Percentiles rank a stretch among this genome's conserved stretches.
Conservation (phyloP, 2,888 invertebrate genomes). For the Eupelmus urozonus region DNA sequence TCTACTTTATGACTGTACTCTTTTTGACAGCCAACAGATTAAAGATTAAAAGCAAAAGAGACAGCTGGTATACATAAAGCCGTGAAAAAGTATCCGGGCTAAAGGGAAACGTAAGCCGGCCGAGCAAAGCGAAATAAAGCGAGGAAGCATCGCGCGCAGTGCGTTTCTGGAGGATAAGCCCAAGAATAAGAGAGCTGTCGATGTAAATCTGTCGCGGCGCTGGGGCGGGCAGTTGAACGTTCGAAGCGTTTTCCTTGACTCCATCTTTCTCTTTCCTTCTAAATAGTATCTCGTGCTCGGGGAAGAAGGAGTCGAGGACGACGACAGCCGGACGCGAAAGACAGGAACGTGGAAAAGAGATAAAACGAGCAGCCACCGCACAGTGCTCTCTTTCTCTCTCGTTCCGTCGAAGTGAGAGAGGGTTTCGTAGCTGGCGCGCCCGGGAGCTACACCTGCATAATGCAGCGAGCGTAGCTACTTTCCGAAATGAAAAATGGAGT, state of each 20-base stretch:
- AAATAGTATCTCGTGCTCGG: constrained; percentile 36
- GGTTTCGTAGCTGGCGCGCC: constrained; percentile 8
- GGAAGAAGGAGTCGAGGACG: constrained; percentile 22
- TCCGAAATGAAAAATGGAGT: constrained; percentile 71
- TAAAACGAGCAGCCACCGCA: constrained; percentile 9
- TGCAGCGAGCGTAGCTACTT: constrained; percentile 68
- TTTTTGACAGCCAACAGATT: constrained; percentile 3
- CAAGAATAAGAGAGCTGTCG: constrained; percentile 53
- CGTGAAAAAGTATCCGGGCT: background rate
- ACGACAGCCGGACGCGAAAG: constrained; percentile 35
- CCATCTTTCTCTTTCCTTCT: background rate
- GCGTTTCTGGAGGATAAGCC: constrained; percentile 28
- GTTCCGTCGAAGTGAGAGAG: constrained; percentile 17
- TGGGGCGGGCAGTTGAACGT: constrained; percentile 45
- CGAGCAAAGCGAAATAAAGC: too few species aligned
- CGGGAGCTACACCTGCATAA: constrained; percentile 65
- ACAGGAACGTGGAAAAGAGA: constrained; percentile 10
- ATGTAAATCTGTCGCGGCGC: constrained; percentile 56
- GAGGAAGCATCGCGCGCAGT: too few species aligned
- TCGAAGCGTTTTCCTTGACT: constrained; percentile 5
- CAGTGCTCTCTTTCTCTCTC: too few species aligned
- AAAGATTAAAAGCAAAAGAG: background rate
- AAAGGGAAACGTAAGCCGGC: background rate
- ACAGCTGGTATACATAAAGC: background rate
- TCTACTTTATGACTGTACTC: too few species aligned